Evolutionary conservation across 2,888 invertebrate species (phyloP).

Genomic region (Perdita meconis): DNA sequence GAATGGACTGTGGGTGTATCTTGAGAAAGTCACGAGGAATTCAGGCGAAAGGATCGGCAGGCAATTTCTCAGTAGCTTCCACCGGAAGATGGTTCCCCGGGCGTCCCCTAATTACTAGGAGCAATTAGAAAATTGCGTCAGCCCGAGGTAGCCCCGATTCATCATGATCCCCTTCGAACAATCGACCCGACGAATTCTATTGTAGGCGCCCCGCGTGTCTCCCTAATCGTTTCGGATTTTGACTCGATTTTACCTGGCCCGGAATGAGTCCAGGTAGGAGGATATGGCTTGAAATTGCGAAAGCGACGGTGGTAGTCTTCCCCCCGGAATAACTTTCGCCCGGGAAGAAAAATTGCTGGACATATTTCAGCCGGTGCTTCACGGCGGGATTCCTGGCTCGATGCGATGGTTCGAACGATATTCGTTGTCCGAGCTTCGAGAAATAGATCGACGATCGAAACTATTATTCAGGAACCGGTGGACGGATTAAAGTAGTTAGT

Average conservation of each 20-base stretch:
- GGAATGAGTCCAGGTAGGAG: constrained; percentile 48
- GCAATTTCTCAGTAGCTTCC: constrained; percentile 63
- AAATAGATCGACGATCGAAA: constrained; percentile 62
- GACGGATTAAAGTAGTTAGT: constrained; percentile 46
- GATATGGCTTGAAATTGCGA: constrained; percentile 63
- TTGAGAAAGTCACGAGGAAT: constrained; percentile 58
- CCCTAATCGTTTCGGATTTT: constrained; percentile 64
- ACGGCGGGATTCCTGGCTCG: constrained; percentile 53
- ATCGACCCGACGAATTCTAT: constrained; percentile 57
- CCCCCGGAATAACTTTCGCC: constrained; percentile 75
- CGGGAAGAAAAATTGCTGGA: constrained; percentile 78
- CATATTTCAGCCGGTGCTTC: constrained; percentile 75
- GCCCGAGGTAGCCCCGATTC: constrained; percentile 49
- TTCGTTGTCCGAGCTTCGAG: constrained; percentile 62
- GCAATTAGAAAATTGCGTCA: constrained; percentile 75
- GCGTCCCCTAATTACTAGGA: constrained; percentile 70
- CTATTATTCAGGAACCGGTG: constrained; percentile 58
- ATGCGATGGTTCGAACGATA: constrained; percentile 50
- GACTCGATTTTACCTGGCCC: constrained; percentile 70
- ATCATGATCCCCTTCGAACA: constrained; percentile 59
- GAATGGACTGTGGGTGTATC: background rate
- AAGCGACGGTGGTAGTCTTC: constrained; percentile 49
- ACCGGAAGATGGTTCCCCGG: constrained; percentile 60
- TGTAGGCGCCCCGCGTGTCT: constrained; percentile 42
- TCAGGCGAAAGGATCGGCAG: constrained; percentile 54